phyloP scores from a whole-genome alignment of 2,797 vertebrate species.

The Sciurus carolinensis region DNA sequence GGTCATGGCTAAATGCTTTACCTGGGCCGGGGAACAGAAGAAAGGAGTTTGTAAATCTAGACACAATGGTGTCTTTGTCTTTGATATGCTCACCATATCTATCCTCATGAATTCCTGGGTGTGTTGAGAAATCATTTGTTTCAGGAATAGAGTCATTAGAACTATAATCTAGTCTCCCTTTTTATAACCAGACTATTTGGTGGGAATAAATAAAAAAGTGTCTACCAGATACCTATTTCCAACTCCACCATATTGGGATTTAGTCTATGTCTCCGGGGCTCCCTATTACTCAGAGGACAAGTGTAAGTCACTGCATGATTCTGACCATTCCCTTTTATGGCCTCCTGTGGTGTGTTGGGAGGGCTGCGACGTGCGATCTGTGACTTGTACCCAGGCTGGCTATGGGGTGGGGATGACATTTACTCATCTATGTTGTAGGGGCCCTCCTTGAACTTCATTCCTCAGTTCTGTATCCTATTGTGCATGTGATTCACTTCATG shows the following conservation, averaged over 20 bases:
- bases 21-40: neutral
- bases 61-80: neutral
- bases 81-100: neutral
- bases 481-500: neutral
- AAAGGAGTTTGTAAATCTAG: neutral
- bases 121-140: neutral
- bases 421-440: neutral
- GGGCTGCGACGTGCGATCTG: neutral
- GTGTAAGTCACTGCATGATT: neutral
- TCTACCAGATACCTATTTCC: neutral
- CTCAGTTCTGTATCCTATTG: neutral
- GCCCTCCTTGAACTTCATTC: neutral
- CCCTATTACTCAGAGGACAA: neutral
- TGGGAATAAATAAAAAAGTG: neutral
- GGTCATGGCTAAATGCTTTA: neutral
- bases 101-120: neutral
- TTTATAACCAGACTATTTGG: neutral
- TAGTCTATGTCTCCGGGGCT: neutral
- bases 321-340: neutral
- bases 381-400: neutral
- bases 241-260: neutral
- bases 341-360: neutral
- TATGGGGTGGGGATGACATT: neutral
- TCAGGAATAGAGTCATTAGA: neutral
- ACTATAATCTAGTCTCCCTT: neutral